Evolutionary conservation across 2,113 vertebrate genomes (phyloP).

Genomic region (Phalacrocorax pelagicus): DNA sequence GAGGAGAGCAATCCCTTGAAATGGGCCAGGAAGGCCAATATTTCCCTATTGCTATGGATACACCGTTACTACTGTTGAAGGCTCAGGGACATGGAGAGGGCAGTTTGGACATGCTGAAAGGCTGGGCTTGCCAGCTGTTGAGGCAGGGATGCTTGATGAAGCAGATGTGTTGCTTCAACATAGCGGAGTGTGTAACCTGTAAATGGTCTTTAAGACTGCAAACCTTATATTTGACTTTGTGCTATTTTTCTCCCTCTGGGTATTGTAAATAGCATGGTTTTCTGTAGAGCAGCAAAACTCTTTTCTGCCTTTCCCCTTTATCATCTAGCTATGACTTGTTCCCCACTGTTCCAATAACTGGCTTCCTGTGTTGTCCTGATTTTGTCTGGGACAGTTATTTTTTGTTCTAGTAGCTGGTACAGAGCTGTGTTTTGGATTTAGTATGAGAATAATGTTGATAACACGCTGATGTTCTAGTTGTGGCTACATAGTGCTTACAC

Average conservation of each 20-base stretch:
- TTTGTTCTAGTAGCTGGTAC: too few species aligned
- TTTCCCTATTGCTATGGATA: background rate
- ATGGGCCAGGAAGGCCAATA: rapidly evolving
- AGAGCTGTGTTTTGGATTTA: too few species aligned
- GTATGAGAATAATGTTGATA: too few species aligned
- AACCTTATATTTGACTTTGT: background rate
- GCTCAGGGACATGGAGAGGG: rapidly evolving
- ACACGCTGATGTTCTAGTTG: too few species aligned
- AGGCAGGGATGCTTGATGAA: background rate
- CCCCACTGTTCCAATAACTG: background rate
- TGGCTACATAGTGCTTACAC: too few species aligned
- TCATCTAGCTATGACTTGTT: background rate
- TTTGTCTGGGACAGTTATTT: too few species aligned
- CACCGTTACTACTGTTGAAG: background rate
- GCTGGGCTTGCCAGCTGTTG: background rate
- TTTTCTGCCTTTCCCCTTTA: background rate
- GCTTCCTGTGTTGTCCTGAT: background rate
- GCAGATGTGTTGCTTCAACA: rapidly evolving
- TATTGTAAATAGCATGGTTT: background rate
- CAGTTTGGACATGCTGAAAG: background rate
- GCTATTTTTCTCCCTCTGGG: rapidly evolving
- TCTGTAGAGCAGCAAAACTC: background rate
- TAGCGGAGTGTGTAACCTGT: background rate
- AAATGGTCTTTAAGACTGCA: background rate
- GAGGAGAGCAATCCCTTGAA: rapidly evolving